Percentiles rank a stretch among this genome's conserved stretches.
These are phyloP conservation scores for Potamarius usumacintae DNA, from an alignment of 2,113 vertebrate genomes.

Conservation along the genomic window DNA sequence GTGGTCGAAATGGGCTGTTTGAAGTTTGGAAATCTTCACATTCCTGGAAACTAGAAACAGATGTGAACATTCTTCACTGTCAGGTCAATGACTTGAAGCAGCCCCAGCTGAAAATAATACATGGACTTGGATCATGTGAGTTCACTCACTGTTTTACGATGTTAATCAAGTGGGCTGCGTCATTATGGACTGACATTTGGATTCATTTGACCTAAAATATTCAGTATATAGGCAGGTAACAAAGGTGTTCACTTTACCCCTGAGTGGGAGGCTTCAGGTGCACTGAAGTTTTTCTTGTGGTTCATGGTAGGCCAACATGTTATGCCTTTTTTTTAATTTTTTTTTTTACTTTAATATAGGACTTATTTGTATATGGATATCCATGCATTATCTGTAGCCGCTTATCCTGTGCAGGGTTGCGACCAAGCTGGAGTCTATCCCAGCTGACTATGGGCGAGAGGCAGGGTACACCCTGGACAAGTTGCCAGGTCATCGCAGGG, in stretches of 20 bases:
- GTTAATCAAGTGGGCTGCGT: neutral
- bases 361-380: no score
- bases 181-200: neutral
- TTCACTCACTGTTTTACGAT: neutral
- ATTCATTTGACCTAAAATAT: neutral
- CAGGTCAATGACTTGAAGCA: neutral
- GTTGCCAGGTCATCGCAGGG: no score
- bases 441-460: no score
- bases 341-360: no score
- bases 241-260: neutral
- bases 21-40: neutral
- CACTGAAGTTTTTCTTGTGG: neutral
- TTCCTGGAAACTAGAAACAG: neutral
- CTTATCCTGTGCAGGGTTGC: no score
- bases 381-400: no score
- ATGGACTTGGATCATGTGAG: neutral
- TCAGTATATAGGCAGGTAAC: neutral
- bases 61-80: neutral
- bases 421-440: no score
- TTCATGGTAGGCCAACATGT: no score
- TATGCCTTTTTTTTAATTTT: no score
- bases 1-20: neutral
- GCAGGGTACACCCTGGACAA: no score
- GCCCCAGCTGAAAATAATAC: neutral
- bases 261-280: neutral